Conservation (phyloP, 2,888 invertebrate genomes). For the Drosophila meridionalis region DNA sequence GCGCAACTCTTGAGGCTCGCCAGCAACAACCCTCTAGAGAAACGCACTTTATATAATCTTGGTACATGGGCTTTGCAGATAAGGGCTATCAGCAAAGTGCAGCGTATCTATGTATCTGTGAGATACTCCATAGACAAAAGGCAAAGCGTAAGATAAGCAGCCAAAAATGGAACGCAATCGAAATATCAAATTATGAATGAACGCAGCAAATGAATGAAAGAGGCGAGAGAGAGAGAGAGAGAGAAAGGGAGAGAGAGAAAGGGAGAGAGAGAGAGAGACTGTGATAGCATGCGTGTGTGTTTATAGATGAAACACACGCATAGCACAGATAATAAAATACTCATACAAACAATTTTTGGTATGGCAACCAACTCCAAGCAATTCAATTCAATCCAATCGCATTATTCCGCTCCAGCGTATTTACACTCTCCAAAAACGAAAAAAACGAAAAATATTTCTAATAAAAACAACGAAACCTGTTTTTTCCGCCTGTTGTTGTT, state of each 20-base stretch:
- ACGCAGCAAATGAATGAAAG: conserved; percentile 43
- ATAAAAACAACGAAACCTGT: conserved; percentile 48
- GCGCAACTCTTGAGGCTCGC: conserved; percentile 18
- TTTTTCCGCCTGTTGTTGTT: conserved; percentile 35
- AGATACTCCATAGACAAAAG: conserved; percentile 43
- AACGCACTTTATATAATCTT: not conserved
- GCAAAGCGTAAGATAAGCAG: conserved; percentile 36
- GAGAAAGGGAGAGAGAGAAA: not conserved
- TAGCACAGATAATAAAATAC: conserved; percentile 36
- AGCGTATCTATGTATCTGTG: conserved; percentile 33
- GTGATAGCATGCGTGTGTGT: not conserved
- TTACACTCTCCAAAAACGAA: conserved; percentile 6
- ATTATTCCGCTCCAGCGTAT: conserved; percentile 39
- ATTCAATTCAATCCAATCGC: conserved; percentile 46
- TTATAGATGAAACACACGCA: conserved; percentile 38
- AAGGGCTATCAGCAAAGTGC: conserved; percentile 43
- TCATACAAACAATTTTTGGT: conserved; percentile 27
- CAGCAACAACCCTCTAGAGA: conserved; percentile 35
- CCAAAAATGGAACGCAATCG: conserved; percentile 42
- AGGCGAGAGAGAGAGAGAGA: not conserved
- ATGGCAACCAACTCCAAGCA: conserved; percentile 24
- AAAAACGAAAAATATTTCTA: conserved; percentile 20
- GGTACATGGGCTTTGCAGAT: conserved; percentile 25
- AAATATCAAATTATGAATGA: conserved; percentile 54
- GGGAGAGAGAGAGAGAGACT: not conserved